phyloP scores from a whole-genome alignment of 2,113 vertebrate genomes.

The Nanorana parkeri region DNA sequence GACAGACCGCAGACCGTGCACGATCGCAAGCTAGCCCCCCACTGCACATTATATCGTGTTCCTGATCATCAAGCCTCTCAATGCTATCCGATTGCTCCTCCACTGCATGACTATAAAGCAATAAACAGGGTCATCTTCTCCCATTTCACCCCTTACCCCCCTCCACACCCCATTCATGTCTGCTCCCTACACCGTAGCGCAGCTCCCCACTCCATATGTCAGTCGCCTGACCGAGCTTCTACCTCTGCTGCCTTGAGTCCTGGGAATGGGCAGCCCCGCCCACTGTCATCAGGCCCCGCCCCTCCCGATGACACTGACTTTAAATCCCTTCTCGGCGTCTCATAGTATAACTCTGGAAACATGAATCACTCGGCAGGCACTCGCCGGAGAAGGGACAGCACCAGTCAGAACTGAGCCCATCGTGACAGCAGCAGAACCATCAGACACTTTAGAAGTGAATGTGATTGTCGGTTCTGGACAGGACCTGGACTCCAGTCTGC shows the following conservation, averaged over 20 bases:
- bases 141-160: too few species aligned
- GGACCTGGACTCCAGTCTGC: background rate
- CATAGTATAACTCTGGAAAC: constrained; percentile 50
- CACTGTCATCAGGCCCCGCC: constrained; percentile 29
- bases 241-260: background rate
- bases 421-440: background rate
- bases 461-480: too few species aligned
- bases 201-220: background rate
- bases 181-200: too few species aligned
- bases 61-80: too few species aligned
- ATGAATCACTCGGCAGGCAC: constrained; percentile 11
- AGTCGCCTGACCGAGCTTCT: background rate
- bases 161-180: too few species aligned
- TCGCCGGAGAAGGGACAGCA: background rate
- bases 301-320: constrained; percentile 31
- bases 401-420: background rate
- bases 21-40: too few species aligned
- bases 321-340: constrained; percentile 34
- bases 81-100: too few species aligned
- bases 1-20: too few species aligned
- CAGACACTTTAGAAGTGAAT: background rate
- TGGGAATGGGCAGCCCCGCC: constrained; percentile 4
- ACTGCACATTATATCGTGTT: too few species aligned
- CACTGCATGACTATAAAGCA: too few species aligned
- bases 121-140: too few species aligned